Evolutionary conservation across 2,888 invertebrate species (phyloP), one percentile per base, ranked within the genome.

Genomic region (Notodonta dromedarius): DNA sequence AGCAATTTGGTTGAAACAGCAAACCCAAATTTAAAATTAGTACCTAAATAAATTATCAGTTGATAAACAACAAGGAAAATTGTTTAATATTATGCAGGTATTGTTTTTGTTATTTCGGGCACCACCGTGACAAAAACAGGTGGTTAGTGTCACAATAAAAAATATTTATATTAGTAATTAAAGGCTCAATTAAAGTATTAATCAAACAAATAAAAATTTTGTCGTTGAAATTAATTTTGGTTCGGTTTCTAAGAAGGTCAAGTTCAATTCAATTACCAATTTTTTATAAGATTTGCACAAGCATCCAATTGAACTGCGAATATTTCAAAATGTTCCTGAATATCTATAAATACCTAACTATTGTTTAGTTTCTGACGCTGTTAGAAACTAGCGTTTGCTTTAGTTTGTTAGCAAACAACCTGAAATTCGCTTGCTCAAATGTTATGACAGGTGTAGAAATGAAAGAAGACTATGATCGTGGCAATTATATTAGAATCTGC

Each of bases 321-420:
- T 11, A 55, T 55, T 55, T 53, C 53, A 53, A 53, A 53, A 53
- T 53, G 35, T 53, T 35, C 32, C 53, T 35, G 53, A 53, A 53
- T 35, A 53, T 32, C 53, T 53, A 35, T 32, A 35, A 32, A n/a
- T 35, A 53, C 35, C 51, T 53, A 35, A 8, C 51, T 53, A 53
- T 53, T 35, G 13, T 35, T 35, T 14, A 3, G 16, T 16, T 16
- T 50, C 7, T 53, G 32, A 53, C 7, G 32, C 13, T 35, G 5
- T 11, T 35, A 32, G 11, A 35, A 35, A 35, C 53, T 35, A 51
- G n/a, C 11, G 9, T 50, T 50, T 16, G n/a, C 16, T 48, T 52
- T 52, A 52, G 13, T 39, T 55, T 40, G 40, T 55, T 40, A 55
- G 32, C 40, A 16, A 55, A 52, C 16, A 32, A 52, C 5, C 16